Evolutionary conservation across 2,888 invertebrate species (phyloP), one percentile per base, ranked within the genome.

Genomic region (Empis stercorea): DNA sequence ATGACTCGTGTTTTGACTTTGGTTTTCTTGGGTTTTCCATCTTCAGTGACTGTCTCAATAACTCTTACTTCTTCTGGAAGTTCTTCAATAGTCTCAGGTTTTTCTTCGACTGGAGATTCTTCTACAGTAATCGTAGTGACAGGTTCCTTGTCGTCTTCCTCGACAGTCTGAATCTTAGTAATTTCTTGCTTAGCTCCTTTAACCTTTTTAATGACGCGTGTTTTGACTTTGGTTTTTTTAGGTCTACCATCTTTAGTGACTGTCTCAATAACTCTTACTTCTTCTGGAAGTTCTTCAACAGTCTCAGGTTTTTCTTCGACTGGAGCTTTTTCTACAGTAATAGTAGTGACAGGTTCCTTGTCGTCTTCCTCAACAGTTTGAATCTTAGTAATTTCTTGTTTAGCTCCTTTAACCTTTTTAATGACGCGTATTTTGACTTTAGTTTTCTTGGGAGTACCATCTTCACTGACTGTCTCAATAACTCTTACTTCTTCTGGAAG

Each of bases 181-280:
- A 57, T 53, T 56, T 62, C 60, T 43, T 57, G 55, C 46, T 61
- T 53, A 9, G 47, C 45, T 11, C 50, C 51, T 36, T 48, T 50
- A 10, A 44, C 44, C 44, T 51, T 54, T 17, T 49, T 50, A 4
- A 68, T 66, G 0, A 63, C 54, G 0, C 66, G 66, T 44, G 63
- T 71, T 10, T 65, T 66, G 0, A 61, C 64, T n/a, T 59, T 61
- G 7, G 57, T 62, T 53, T 60, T 61, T 16, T 59, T 61, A 1
- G 61, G 55, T 40, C 62, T 65, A 2, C 63, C 65, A 48, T 63
- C 62, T 30, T 57, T 71, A 2, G 67, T 65, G 2, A 72, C 57
- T 3, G 49, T 57, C 14, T 73, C 72, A 2, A 68, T 63, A 2
- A 73, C 58, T 30, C 66, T 64, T 0, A 68, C 52, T 44, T 51